Conservation (phyloP, 2,888 invertebrate genomes). For the Rotaria socialis region DNA sequence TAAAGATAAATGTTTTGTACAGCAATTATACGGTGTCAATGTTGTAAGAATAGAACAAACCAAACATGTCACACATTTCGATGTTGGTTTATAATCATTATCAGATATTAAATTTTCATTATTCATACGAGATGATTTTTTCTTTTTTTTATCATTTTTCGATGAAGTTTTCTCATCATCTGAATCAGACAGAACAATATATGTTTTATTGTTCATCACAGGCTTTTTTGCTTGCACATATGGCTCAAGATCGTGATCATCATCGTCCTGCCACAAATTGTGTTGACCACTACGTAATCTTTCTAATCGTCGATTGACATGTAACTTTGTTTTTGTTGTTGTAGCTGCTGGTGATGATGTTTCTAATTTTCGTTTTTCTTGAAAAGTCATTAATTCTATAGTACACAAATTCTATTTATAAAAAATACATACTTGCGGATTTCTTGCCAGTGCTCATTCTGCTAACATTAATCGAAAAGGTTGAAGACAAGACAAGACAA, state of each 20-base stretch:
- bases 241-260: neutral
- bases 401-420: too few species aligned
- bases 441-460: neutral
- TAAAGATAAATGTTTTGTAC: conserved; percentile 64
- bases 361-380: neutral
- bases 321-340: neutral
- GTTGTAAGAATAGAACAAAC: neutral
- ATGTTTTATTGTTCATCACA: neutral
- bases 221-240: neutral
- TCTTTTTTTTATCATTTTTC: neutral
- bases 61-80: neutral
- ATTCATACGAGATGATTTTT: neutral
- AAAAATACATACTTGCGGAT: neutral
- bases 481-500: neutral
- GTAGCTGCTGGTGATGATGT: neutral
- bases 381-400: neutral
- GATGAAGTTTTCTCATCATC: neutral
- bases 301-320: neutral
- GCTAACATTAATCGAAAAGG: neutral
- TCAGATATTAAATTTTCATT: neutral
- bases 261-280: neutral
- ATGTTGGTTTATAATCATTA: neutral
- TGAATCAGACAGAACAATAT: neutral
- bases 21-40: conserved; percentile 27
- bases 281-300: neutral